Conservation (phyloP, 2,113 vertebrate species). For the Chionodraco myersi region DNA sequence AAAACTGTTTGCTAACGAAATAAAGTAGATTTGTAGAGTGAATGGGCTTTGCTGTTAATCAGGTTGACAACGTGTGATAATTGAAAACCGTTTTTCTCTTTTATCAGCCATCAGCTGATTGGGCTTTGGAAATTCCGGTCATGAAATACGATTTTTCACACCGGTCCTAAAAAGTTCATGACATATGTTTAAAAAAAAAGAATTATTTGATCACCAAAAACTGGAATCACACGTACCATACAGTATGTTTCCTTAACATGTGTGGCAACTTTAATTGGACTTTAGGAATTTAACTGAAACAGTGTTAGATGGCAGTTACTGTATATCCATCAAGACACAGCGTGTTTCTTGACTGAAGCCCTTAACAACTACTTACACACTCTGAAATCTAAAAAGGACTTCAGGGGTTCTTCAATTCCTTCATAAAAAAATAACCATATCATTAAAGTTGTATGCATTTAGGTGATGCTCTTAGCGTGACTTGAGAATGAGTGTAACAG, state of each 20-base stretch:
- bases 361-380: slow-evolving; percentile 19
- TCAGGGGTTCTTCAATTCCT: slow-evolving; percentile 52
- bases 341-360: slow-evolving; percentile 11
- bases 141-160: not conserved
- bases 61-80: not conserved
- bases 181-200: too few relatives aligned
- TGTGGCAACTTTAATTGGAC: not conserved
- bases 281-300: not conserved
- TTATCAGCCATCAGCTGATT: not conserved
- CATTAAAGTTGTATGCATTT: slow-evolving; percentile 53
- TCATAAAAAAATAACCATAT: slow-evolving; percentile 61
- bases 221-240: too few relatives aligned
- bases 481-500: slow-evolving; percentile 40
- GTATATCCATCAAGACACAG: not conserved
- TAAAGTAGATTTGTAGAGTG: not conserved
- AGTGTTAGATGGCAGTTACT: not conserved
- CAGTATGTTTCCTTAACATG: too few relatives aligned
- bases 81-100: not conserved
- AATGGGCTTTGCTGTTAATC: not conserved
- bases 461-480: slow-evolving; percentile 50
- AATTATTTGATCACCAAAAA: too few relatives aligned
- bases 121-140: not conserved
- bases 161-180: not conserved
- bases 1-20: not conserved
- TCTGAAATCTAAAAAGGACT: slow-evolving; percentile 32